Base-by-base conservation (phyloP, 2,797 vertebrate genomes). In the Triplophysa bombifrons region DNA sequence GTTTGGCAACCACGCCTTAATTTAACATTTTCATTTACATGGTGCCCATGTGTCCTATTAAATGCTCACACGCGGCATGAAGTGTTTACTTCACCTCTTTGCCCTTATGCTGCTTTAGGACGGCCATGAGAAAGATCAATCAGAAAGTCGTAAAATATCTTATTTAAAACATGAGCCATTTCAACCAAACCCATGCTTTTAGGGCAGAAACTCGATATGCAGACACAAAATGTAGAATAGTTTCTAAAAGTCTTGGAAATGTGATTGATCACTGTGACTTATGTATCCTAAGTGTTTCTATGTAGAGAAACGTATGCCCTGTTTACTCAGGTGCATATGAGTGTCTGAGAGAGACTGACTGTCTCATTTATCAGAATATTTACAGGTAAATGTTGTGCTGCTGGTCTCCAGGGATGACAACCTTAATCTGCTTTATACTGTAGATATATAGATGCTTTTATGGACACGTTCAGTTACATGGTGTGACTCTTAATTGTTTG, bases 291-390 rank as follows among this genome's bases (percentile, higher is more conserved):
- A 64, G 64, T 27, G 38, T 68, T 58, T 76, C 34, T 66, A 48
- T 46, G 22, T 46, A 68, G 66, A 68, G 34, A 68, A 48, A 30
- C 0, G 1, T 58, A 46, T 69, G 56, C 20, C 64, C 51, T 56
- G 30, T 56, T 67, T 56, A 34, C 41, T 61, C 22, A 19, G 44
- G 8, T 55, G n/a, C 19, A 22, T 60, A 2, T 30, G 56, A 1
- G 27, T 19, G 27, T 38, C 48, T 68, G 27, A 51, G 11, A 74
- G n/a, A 74, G 22, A 30, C 20, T 20, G 11, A 19, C 38, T 46
- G 46, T 48, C 63, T 50, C 9, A 50, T 69, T 69, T 38, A 61
- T 69, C 19, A 46, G 66, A 46, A 69, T 56, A 77, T 70, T 34
- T 76, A 17, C 20, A 48, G 55, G 5, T 69, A 8, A 69, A 69